Conservation (phyloP, 92 coral and sea anemone genomes). For the Montipora capitata region DNA sequence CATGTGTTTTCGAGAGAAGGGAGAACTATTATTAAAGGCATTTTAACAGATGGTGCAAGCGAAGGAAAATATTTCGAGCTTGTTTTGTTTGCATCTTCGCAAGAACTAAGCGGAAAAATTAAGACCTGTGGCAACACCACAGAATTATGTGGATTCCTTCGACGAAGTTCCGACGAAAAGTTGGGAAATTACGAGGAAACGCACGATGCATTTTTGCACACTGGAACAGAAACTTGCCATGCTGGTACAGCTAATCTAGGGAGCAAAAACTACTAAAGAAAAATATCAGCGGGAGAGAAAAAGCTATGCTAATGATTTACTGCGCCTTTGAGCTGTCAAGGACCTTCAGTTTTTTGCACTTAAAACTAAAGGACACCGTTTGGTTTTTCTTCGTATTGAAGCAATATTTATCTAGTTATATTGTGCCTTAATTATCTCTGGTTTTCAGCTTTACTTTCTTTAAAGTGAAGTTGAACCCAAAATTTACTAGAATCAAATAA, state of each 20-base stretch:
- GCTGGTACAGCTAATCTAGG: background rate
- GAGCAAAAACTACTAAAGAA: background rate
- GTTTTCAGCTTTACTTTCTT: too few species aligned
- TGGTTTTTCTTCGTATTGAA: constrained; percentile 7
- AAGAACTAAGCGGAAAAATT: constrained; percentile 14
- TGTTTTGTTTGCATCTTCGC: constrained; percentile 27
- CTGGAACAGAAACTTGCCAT: constrained; percentile 8
- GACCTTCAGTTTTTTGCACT: background rate
- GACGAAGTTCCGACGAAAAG: constrained; percentile 30
- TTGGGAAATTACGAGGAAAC: constrained; percentile 38
- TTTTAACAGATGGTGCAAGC: constrained; percentile 43
- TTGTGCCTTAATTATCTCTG: background rate
- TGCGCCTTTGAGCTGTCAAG: background rate
- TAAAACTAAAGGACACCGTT: background rate
- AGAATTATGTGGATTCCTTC: constrained; percentile 44
- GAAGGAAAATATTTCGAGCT: constrained; percentile 60
- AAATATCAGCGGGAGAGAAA: background rate
- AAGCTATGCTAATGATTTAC: constrained; percentile 15
- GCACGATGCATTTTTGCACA: constrained; percentile 52
- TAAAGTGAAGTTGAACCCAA: background rate
- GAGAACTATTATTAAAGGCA: constrained; percentile 36
- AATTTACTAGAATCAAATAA: background rate
- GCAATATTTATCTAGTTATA: background rate
- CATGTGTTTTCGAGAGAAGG: constrained; percentile 32
- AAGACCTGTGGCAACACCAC: background rate